phyloP scores from a whole-genome alignment of 2,113 vertebrate species.

The Gadus chalcogrammus region DNA sequence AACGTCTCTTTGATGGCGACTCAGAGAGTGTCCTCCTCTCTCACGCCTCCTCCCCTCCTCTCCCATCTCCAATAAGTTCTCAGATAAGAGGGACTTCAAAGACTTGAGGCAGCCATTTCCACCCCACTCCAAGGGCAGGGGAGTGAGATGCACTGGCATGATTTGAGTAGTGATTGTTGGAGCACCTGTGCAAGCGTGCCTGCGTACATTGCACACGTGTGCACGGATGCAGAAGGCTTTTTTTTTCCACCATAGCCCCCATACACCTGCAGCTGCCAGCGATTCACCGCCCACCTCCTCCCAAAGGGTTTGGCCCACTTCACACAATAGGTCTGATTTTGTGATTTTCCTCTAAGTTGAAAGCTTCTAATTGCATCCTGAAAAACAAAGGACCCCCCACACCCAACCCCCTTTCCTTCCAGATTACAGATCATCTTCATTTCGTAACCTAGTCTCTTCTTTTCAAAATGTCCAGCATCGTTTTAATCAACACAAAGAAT shows the following conservation, averaged over 20 bases:
- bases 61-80: conserved; percentile 29
- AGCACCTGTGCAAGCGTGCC: not conserved
- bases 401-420: not conserved
- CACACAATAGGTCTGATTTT: not conserved
- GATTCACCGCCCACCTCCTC: not conserved
- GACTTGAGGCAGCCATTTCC: conserved; percentile 12
- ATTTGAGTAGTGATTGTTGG: conserved; percentile 35
- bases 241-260: not conserved
- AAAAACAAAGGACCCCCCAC: too few relatives aligned
- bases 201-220: not conserved
- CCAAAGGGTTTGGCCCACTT: not conserved
- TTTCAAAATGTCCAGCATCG: not conserved
- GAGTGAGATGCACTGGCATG: conserved; percentile 34
- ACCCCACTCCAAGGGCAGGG: conserved; percentile 17
- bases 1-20: conserved; percentile 44
- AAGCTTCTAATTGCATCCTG: conserved; percentile 8
- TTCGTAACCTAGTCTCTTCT: not conserved
- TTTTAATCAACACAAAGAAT: conserved; percentile 14
- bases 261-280: not conserved
- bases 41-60: too few relatives aligned
- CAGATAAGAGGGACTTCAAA: conserved; percentile 53
- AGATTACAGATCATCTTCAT: conserved; percentile 5
- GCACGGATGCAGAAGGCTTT: not conserved
- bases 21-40: conserved; percentile 5
- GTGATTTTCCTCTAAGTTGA: not conserved